Percentiles rank a stretch among this genome's conserved stretches.
phyloP scores from a whole-genome alignment of 1,140 invertebrate species.

The Hylyphantes graminicola region DNA sequence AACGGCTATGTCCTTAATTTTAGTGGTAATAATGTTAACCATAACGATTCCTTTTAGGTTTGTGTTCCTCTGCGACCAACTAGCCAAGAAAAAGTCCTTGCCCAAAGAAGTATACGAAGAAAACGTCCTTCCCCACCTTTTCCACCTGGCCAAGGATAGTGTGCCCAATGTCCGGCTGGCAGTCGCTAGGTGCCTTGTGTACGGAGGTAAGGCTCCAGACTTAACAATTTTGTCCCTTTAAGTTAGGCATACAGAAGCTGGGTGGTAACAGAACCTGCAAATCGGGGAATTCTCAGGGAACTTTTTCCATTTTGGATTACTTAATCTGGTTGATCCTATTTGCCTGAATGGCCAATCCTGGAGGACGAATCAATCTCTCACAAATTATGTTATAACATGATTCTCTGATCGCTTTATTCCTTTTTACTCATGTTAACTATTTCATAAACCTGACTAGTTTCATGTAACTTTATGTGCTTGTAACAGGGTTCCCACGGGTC shows the following conservation, averaged over 20 bases:
- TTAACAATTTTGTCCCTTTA: conserved; percentile 64
- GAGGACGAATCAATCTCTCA: too few species aligned
- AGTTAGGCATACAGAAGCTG: conserved; percentile 64
- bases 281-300: not conserved
- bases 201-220: too few species aligned
- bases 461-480: too few species aligned
- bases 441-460: too few species aligned
- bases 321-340: not conserved
- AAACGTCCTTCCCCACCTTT: conserved; percentile 76
- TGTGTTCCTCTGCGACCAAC: conserved; percentile 67
- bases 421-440: too few species aligned
- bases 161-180: conserved; percentile 81
- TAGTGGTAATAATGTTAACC: not conserved
- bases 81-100: conserved; percentile 70
- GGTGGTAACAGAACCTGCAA: too few species aligned
- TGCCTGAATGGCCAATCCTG: too few species aligned
- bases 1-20: too few species aligned
- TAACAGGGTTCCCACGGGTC: too few species aligned
- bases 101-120: conserved; percentile 73
- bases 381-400: too few species aligned
- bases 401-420: too few species aligned
- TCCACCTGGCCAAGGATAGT: conserved; percentile 76
- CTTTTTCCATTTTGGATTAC: not conserved
- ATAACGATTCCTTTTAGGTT: conserved; percentile 64
- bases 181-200: conserved; percentile 72